phyloP scores from a whole-genome alignment of 2,113 vertebrate species.

The Todiramphus chloris region DNA sequence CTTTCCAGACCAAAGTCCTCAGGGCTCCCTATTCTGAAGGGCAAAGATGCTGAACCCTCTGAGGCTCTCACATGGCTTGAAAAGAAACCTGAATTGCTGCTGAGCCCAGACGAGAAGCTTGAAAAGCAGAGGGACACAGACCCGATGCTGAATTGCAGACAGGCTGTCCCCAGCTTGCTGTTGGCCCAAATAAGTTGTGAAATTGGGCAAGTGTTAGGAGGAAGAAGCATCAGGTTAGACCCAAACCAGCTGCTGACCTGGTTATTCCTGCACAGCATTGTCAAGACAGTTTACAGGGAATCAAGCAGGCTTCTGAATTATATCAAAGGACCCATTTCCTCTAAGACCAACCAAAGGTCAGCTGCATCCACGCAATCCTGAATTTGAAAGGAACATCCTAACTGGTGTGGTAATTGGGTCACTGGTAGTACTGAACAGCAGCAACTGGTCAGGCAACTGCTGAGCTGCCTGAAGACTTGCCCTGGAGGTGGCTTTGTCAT shows the following conservation, averaged over 20 bases:
- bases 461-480: background rate
- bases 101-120: background rate
- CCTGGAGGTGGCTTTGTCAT: background rate
- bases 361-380: background rate
- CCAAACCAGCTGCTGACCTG: background rate
- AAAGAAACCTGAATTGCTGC: background rate
- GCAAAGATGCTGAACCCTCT: background rate
- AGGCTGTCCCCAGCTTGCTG: background rate
- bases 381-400: background rate
- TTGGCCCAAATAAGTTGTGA: background rate
- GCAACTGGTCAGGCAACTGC: background rate
- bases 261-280: background rate
- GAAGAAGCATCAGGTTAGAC: background rate
- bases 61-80: background rate
- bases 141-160: background rate
- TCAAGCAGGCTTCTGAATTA: rapidly evolving
- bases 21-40: background rate
- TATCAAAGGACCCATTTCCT: background rate
- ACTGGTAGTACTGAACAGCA: background rate
- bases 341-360: background rate
- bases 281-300: rapidly evolving
- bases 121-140: background rate
- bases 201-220: background rate
- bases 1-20: background rate
- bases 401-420: background rate